Base-by-base conservation (phyloP, 2,797 vertebrate species). In the Pipistrellus nathusii region DNA sequence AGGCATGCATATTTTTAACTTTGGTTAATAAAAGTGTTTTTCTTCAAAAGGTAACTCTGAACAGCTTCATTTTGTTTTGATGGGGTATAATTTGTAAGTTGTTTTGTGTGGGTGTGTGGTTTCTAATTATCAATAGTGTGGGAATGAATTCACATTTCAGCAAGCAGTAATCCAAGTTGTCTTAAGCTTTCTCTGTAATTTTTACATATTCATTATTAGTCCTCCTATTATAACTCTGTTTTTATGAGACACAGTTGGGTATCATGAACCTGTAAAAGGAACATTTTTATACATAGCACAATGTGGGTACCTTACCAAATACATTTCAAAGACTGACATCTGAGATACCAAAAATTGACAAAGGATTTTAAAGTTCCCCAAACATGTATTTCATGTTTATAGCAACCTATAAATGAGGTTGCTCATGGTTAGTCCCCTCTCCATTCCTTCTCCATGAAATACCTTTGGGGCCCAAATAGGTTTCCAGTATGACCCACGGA, bases 141-240 rank as follows among this genome's bases (percentile, higher is more conserved):
- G 57, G 80, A 72, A 78, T 89, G 38, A 88, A 91, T 96, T 95
- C 95, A 17, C 81, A 96, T 93, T 96, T 96, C 91, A 96, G 77
- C 77, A 94, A 94, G 66, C 91, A 80, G 68, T 82, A 94, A 95
- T 85, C 48, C 82, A 96, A 81, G 87, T 88, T 91, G 57, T 46
- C 94, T 95, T 71, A 76, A 78, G 73, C 71, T 92, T 92, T 80
- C 88, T 68, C 55, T 94, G 93, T 94, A 76, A 85, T 64, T 94
- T 97, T 92, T 84, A 83, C 21, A 93, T 66, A 92, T 90, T 95
- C 72, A 88, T 88, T 75, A 88, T 92, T 66, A 91, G 51, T 41
- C 46, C 84, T 84, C 46, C 84, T 84, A 78, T 82, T 88, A 38
- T 76, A 95, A 86, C 82, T 95, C 69, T 83, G 80, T 53, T 89